These are phyloP conservation scores for Rissa tridactyla DNA, from an alignment of 2,113 vertebrate species.

Conservation along the genomic window DNA sequence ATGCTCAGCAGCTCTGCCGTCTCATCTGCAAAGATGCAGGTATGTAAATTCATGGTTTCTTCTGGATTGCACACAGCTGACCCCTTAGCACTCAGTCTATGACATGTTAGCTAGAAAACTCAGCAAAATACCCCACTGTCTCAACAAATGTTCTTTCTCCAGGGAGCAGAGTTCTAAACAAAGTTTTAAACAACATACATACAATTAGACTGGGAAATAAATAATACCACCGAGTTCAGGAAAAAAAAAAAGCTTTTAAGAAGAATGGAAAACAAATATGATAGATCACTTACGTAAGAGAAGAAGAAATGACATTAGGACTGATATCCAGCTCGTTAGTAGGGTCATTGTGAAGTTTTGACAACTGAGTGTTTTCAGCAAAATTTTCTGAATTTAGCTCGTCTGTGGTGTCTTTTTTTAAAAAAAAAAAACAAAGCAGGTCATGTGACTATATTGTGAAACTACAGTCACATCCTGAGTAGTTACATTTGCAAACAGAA, in stretches of 20 bases:
- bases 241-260: neutral
- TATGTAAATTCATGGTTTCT: neutral
- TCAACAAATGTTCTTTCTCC: neutral
- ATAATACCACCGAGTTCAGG: neutral
- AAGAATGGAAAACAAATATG: neutral
- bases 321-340: neutral
- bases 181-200: neutral
- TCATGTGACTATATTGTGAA: neutral
- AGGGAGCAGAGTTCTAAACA: neutral
- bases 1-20: neutral
- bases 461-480: constrained; percentile 33
- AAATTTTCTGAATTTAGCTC: neutral
- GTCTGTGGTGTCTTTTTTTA: neutral
- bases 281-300: constrained; percentile 19
- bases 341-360: constrained; percentile 13
- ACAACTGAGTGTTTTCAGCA: neutral
- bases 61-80: neutral
- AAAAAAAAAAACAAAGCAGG: no score
- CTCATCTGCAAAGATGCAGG: neutral
- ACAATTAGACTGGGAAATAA: neutral
- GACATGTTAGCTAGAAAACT: neutral
- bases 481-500: neutral
- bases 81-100: neutral
- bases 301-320: neutral
- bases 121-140: neutral